Evolutionary conservation across 2,797 vertebrate species (phyloP).

Genomic region (Hephaestus fuliginosus): DNA sequence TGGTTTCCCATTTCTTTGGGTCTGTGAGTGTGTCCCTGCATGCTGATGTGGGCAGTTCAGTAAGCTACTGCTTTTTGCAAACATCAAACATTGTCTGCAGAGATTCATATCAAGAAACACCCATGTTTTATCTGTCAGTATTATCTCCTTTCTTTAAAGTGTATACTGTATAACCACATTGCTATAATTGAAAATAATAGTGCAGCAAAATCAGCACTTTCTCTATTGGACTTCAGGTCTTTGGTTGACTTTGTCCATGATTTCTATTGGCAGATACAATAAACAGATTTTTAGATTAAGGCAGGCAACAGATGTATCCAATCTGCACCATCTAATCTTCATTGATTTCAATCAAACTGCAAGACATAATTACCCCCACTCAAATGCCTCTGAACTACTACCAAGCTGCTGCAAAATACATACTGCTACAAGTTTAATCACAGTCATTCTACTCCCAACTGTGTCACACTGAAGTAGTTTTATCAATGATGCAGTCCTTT

Average conservation of each 20-base stretch:
- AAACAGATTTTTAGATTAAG: background rate
- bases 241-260: background rate
- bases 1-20: background rate
- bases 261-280: background rate
- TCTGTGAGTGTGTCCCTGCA: background rate
- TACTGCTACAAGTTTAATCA: background rate
- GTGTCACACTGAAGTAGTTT: background rate
- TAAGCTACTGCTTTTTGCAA: background rate
- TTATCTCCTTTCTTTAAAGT: background rate
- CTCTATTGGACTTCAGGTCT: background rate
- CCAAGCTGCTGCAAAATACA: background rate
- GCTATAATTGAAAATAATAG: background rate
- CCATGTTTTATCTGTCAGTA: background rate
- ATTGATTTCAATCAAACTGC: background rate
- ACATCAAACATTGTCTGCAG: background rate
- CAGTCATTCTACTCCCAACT: background rate
- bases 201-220: background rate
- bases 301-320: background rate
- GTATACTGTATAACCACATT: too few relatives aligned
- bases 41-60: background rate
- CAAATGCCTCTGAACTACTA: background rate
- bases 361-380: background rate
- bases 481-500: background rate
- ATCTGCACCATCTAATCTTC: background rate
- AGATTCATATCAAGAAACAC: conserved; percentile 8